Percentiles rank a stretch among this genome's conserved stretches.
Conservation (phyloP, 2,113 vertebrate genomes). For the Limanda limanda region DNA sequence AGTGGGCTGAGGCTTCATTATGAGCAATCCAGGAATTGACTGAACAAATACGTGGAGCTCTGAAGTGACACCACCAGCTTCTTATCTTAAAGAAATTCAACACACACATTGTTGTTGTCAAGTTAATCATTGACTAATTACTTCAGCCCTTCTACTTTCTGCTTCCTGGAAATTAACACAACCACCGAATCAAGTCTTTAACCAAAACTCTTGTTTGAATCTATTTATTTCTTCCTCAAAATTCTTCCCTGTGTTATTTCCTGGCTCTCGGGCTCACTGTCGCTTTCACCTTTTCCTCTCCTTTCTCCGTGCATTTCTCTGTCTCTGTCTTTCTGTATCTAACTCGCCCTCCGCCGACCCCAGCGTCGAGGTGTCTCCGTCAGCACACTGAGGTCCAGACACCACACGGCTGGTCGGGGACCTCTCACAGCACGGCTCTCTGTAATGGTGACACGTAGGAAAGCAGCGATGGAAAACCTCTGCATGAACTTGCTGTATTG, state of each 20-base stretch:
- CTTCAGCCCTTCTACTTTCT: no score
- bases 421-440: slow-evolving; percentile 63
- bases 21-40: neutral
- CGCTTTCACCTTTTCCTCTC: slow-evolving; percentile 22
- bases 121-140: no score
- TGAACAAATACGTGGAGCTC: neutral
- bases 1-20: no score
- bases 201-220: no score
- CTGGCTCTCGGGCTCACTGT: slow-evolving; percentile 22
- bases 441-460: slow-evolving; percentile 60
- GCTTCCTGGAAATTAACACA: neutral
- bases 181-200: neutral
- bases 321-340: neutral
- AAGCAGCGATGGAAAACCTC: slow-evolving; percentile 1
- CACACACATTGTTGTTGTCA: neutral
- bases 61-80: neutral
- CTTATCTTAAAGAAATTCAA: neutral
- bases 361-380: slow-evolving; percentile 68
- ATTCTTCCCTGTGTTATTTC: neutral
- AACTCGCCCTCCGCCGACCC: slow-evolving; percentile 19
- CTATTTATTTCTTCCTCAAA: neutral
- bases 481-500: neutral
- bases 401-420: slow-evolving; percentile 53
- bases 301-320: slow-evolving; percentile 16
- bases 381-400: slow-evolving; percentile 44